These are phyloP conservation scores for Mus spretus DNA, from an alignment of 2,797 vertebrate species.

Conservation along the genomic window DNA sequence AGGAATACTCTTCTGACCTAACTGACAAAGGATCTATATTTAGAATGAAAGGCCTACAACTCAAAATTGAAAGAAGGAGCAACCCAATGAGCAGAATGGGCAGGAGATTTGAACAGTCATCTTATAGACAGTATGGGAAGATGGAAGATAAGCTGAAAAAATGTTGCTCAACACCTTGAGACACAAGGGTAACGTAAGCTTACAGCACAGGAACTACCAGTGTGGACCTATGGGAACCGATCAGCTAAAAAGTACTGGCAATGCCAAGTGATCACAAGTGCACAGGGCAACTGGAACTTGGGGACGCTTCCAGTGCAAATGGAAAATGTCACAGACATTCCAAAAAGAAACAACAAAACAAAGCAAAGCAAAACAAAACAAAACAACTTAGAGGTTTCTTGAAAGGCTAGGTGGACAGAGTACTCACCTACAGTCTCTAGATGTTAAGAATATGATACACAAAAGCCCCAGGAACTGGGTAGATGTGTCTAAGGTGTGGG, in stretches of 20 bases:
- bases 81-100: neutral
- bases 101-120: neutral
- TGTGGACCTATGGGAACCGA: neutral
- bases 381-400: conserved; percentile 12
- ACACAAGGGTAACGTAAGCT: neutral
- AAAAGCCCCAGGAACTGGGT: neutral
- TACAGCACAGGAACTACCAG: neutral
- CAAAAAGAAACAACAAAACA: neutral
- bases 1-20: conserved; percentile 33
- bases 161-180: conserved; percentile 6
- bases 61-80: neutral
- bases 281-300: neutral
- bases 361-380: neutral
- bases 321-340: neutral
- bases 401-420: neutral
- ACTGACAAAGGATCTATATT: neutral
- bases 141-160: conserved; percentile 32
- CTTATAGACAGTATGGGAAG: neutral
- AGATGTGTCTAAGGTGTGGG: neutral
- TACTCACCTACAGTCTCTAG: neutral
- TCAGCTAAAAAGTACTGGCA: neutral
- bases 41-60: conserved; percentile 16
- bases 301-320: neutral
- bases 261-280: neutral
- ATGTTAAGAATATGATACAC: neutral